Base-by-base conservation (phyloP, 1,140 invertebrate genomes). In the Sminthurides bifidus region DNA sequence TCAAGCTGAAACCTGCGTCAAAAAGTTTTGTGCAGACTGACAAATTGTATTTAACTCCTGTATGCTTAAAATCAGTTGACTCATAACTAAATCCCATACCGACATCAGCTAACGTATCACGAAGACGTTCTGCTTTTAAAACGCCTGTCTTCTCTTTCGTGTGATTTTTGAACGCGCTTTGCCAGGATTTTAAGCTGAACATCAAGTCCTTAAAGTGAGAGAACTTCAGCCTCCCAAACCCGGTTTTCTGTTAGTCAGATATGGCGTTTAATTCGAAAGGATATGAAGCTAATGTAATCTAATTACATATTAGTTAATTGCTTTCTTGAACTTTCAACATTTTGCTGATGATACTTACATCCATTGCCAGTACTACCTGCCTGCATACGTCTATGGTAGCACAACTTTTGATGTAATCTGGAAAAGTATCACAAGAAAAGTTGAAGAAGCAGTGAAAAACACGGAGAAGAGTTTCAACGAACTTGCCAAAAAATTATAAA, bases 351-450 rank as follows among this genome's bases (percentile, higher is more conserved):
- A 76, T 75, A 73, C 73, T 80, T 84, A 87, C 84, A 75, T 92
- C 88, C 72, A 92, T 79, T 10, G 88, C 81, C 0, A 91, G 74
- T 1, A 93, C 82, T 14, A 92, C 84, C 75, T 92, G 88, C 57
- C 87, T 75, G 68, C 89, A 92, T 14, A 92, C 88, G 73, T 92
- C 89, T 60, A 92, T 80, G 35, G 84, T 90, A 0, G 89, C 89
- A 71, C 88, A 92, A 58, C 88, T 92, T 69, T 92, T 92, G 46
- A 94, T 91, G 65, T 92, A 92, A 75, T 94, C 81, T 82, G 66
- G 31, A 74, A 72, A 57, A 49, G 33, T 58, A 40, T 24, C 30
- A 58, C 63, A 53, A 59, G 23, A n/a, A 17, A 17, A 6, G 6
- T 17, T 41, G n/a, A 65, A 59, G 41, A 44, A 30, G 26, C 38